These are phyloP conservation scores for Cabera pusaria DNA, from an alignment of 2,888 invertebrate species.

Conservation along the genomic window DNA sequence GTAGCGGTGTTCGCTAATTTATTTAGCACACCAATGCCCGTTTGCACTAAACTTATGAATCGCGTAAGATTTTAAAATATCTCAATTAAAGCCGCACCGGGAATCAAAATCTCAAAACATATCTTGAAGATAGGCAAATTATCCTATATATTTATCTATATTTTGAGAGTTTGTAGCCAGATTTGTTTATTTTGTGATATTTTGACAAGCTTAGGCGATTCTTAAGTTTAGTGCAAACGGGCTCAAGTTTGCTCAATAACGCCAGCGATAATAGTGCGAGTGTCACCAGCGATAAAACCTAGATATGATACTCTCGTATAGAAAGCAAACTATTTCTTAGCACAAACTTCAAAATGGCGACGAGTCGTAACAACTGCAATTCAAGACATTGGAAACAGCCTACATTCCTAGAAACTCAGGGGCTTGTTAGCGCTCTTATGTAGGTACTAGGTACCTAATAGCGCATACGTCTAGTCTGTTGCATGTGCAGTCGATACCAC, in stretches of 20 bases:
- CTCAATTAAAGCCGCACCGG: no score
- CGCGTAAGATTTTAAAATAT: no score
- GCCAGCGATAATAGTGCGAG: conserved; percentile 27
- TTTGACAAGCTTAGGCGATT: no score
- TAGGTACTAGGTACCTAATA: conserved; percentile 9
- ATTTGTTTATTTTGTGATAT: no score
- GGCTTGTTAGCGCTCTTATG: conserved; percentile 20
- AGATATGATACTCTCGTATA: conserved; percentile 20
- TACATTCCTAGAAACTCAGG: conserved; percentile 16
- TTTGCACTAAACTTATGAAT: no score
- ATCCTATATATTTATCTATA: no score
- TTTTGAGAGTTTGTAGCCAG: no score
- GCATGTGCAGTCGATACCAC: conserved; percentile 5
- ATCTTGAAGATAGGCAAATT: no score
- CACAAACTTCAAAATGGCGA: conserved; percentile 18
- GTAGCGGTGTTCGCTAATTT: conserved; percentile 21
- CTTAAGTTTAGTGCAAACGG: no score
- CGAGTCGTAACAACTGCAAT: conserved; percentile 21
- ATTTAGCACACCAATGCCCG: conserved; percentile 23
- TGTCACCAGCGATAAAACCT: conserved; percentile 25
- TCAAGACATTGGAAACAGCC: conserved; percentile 27
- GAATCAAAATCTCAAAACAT: no score
- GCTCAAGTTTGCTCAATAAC: conserved; percentile 23
- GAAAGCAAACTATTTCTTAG: conserved; percentile 24
- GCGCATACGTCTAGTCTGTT: conserved; percentile 3